These are phyloP conservation scores for Vidua macroura DNA, from an alignment of 2,113 vertebrate species.

Conservation along the genomic window DNA sequence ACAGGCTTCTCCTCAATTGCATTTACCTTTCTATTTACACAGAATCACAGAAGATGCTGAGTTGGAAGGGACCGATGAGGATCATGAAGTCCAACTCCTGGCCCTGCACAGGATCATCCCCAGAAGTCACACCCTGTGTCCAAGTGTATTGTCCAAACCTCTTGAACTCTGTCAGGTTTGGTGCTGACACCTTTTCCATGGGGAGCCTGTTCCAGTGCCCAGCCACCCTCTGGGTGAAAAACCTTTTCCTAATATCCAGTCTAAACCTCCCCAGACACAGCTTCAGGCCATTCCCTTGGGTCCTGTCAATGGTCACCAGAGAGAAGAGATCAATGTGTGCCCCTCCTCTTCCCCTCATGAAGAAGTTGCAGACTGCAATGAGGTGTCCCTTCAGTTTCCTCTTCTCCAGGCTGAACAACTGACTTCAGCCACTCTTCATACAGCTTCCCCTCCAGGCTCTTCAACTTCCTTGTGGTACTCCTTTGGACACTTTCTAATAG, in stretches of 20 bases:
- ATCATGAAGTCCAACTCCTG: not conserved
- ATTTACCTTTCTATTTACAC: not conserved
- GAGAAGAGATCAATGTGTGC: not conserved
- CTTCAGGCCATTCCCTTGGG: not conserved
- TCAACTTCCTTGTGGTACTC: not conserved
- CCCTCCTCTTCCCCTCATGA: not conserved
- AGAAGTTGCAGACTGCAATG: not conserved
- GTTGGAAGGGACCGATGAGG: not conserved
- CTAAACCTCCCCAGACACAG: not conserved
- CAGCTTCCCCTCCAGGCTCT: not conserved
- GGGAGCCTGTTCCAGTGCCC: not conserved
- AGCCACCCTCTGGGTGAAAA: not conserved
- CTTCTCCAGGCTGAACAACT: not conserved
- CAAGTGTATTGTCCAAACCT: not conserved
- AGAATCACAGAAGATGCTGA: not conserved
- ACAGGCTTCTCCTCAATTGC: not conserved
- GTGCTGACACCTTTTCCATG: not conserved
- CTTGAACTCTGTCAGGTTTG: not conserved
- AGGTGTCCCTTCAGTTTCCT: not conserved
- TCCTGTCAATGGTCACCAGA: not conserved
- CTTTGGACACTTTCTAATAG: not conserved
- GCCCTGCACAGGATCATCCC: not conserved
- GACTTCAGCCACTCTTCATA: not conserved
- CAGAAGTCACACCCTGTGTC: not conserved
- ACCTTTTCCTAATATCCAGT: not conserved